Evolutionary conservation across 2,888 invertebrate genomes (phyloP).

Genomic region (Tridacna crocea): DNA sequence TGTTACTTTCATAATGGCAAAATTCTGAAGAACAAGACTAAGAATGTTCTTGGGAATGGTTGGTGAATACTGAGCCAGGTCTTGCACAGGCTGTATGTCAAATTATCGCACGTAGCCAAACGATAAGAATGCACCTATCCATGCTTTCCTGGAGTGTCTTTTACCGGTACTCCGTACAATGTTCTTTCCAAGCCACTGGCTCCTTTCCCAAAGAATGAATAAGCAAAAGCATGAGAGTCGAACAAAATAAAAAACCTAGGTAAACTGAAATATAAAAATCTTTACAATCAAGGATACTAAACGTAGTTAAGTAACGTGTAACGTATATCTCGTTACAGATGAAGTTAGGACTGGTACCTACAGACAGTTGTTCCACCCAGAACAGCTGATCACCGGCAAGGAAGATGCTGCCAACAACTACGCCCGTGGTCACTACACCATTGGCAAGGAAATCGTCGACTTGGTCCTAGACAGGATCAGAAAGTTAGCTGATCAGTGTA

Average conservation of each 20-base stretch:
- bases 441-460: constrained; percentile 92
- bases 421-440: constrained; percentile 98
- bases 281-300: not conserved
- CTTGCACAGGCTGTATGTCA: too few relatives aligned
- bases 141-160: too few relatives aligned
- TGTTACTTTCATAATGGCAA: not conserved
- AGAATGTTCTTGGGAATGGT: too few relatives aligned
- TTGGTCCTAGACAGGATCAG: constrained; percentile 84
- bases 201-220: not conserved
- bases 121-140: too few relatives aligned
- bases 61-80: too few relatives aligned
- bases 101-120: too few relatives aligned
- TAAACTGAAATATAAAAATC: not conserved
- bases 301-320: not conserved
- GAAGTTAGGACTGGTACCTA: constrained; percentile 87
- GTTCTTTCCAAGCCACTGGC: too few relatives aligned
- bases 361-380: constrained; percentile 97
- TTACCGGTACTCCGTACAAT: too few relatives aligned
- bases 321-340: constrained; percentile 69
- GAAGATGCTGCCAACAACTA: constrained; percentile 99
- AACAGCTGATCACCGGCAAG: constrained; percentile 97
- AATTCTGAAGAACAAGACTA: too few relatives aligned
- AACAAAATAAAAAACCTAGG: not conserved
- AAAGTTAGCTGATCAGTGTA: constrained; percentile 84
- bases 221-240: not conserved